These are phyloP conservation scores for Triplophysa tibetana DNA, from an alignment of 2,113 vertebrate species.

Conservation along the genomic window DNA sequence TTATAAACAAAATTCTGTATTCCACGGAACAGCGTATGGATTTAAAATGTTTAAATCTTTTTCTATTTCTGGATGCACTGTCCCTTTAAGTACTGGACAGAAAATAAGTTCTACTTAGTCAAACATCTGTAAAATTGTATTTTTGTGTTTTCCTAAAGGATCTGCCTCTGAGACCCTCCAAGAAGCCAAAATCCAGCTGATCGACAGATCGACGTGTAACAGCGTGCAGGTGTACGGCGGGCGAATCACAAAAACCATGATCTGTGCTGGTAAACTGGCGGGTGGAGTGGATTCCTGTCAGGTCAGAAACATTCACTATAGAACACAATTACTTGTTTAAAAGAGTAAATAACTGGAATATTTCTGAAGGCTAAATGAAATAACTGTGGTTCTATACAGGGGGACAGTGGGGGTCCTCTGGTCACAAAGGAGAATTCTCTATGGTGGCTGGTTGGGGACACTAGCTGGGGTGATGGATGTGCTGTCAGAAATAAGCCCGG, in stretches of 20 bases:
- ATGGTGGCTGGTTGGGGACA: conserved; percentile 92
- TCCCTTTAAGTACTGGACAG: no score
- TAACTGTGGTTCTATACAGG: conserved; percentile 68
- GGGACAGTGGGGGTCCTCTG: conserved; percentile 92
- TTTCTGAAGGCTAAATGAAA: not conserved
- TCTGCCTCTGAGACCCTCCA: conserved; percentile 70
- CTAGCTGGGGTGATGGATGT: conserved; percentile 89
- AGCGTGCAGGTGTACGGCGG: conserved; percentile 63
- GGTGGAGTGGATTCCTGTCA: conserved; percentile 87
- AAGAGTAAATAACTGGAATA: not conserved
- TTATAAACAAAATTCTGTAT: no score
- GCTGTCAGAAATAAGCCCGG: conserved; percentile 79
- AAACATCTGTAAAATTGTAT: no score
- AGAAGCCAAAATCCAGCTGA: conserved; percentile 74
- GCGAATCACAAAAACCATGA: conserved; percentile 79
- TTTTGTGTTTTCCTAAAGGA: conserved; percentile 65
- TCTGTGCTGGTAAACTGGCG: conserved; percentile 82
- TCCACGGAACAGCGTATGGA: no score
- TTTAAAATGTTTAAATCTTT: no score
- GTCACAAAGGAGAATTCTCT: conserved; percentile 70
- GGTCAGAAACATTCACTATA: conserved; percentile 67
- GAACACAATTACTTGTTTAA: not conserved
- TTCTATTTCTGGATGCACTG: no score
- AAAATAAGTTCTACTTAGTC: no score
- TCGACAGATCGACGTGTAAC: conserved; percentile 76